Evolutionary conservation across 2,888 invertebrate genomes (phyloP), one percentile per base, ranked within the genome.

Genomic region (Tuberolachnus salignus): DNA sequence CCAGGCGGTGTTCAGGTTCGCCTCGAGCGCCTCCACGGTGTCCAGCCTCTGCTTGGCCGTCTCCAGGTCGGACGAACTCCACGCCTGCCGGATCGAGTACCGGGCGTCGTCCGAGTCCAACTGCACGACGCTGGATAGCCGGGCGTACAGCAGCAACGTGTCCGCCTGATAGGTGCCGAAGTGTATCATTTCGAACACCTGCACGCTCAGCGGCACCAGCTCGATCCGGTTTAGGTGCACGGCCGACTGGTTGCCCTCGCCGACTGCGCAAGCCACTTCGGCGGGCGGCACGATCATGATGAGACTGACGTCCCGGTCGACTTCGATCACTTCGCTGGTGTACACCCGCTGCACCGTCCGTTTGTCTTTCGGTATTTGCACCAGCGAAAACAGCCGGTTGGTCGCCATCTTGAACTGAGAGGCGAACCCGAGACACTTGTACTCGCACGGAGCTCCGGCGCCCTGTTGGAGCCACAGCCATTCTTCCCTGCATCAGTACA

Each of bases 151-250:
- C 83, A 92, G 92, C 75, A 98, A 91, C 82, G 98, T 92, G 83
- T 92, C 93, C 70, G 91, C 91, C 85, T 97, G 96, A 86, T 98
- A 99, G 2, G 98, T 97, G 84, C 92, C 92, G 82, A 98, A 88
- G 85, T 98, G 97, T 81, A 97, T 94, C 96, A 94, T 92, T 88
- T 95, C 93, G 84, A 94, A 94, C 0, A 94, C 94, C 86, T 97
- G 95, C 59, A 98, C 93, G 0, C 98, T 97, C 80, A 98, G 87
- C 81, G 95, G 93, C 63, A 94, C 90, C 74, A 96, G 88, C 84
- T 97, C 96, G 8, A 93, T 92, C 80, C 94, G 90, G 84, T 95
- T 93, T 0, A 94, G 88, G 1, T 95, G 88, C 72, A 94, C 91
- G 85, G 97, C 96, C 70, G 92, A 90, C 83, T 94, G 92, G 42